These are phyloP conservation scores for Boloria selene DNA, from an alignment of 2,888 invertebrate genomes.

Conservation along the genomic window DNA sequence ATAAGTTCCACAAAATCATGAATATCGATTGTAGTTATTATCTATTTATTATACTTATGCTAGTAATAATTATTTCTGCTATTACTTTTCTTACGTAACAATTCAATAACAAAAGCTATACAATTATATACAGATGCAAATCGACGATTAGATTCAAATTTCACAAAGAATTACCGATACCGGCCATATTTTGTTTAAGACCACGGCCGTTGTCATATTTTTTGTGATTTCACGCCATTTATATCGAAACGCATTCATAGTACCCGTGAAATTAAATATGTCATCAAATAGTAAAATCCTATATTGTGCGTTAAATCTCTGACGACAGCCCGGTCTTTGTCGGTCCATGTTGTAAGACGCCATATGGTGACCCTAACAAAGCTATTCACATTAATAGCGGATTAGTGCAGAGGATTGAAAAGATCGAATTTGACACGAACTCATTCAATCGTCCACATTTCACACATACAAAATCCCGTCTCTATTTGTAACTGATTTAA, in stretches of 20 bases:
- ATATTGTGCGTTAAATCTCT: conserved; percentile 57
- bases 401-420: conserved; percentile 62
- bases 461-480: conserved; percentile 33
- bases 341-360: conserved; percentile 57
- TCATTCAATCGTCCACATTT: conserved; percentile 27
- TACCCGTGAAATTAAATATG: conserved; percentile 65
- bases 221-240: conserved; percentile 67
- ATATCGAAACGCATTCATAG: conserved; percentile 52
- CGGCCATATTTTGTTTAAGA: conserved; percentile 46
- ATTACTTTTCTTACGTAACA: too few relatives aligned
- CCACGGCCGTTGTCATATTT: conserved; percentile 56
- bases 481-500: conserved; percentile 62
- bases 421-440: conserved; percentile 60
- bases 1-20: too few relatives aligned
- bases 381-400: conserved; percentile 51
- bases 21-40: background rate
- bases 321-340: conserved; percentile 61
- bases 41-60: too few relatives aligned
- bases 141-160: conserved; percentile 39
- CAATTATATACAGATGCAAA: conserved; percentile 26
- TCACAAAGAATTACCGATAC: conserved; percentile 42
- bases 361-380: conserved; percentile 68
- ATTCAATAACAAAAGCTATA: background rate
- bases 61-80: too few relatives aligned
- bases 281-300: conserved; percentile 66